Percentiles rank a stretch among this genome's conserved stretches.
These are phyloP conservation scores for Takifugu bimaculatus DNA, from an alignment of 2,113 vertebrate genomes.

Conservation along the genomic window DNA sequence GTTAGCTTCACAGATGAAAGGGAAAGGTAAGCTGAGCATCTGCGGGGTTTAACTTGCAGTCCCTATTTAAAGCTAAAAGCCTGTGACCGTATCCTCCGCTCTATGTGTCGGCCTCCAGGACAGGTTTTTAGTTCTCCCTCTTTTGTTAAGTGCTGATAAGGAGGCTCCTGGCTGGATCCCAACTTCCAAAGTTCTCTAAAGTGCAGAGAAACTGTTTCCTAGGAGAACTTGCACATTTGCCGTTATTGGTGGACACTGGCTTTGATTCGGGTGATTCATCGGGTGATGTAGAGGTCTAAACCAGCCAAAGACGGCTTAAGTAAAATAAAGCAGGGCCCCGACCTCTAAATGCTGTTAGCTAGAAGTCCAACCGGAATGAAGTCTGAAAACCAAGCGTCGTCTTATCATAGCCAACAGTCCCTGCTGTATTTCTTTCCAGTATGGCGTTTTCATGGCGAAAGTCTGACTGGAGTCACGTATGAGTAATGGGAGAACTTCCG, in stretches of 20 bases:
- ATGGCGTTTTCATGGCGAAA: slow-evolving; percentile 4
- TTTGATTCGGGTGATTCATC: slow-evolving; percentile 43
- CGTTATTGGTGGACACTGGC: slow-evolving; percentile 34
- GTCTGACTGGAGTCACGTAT: slow-evolving; percentile 2
- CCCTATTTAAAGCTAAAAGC: slow-evolving; percentile 26
- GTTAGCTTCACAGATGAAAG: slow-evolving; percentile 11
- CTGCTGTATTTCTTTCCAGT: slow-evolving; percentile 21
- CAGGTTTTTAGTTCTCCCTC: slow-evolving; percentile 43
- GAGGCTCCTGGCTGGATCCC: slow-evolving; percentile 44
- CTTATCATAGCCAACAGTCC: slow-evolving; percentile 4
- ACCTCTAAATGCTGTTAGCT: slow-evolving; percentile 8
- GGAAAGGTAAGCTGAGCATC: slow-evolving; percentile 6
- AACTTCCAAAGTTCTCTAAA: slow-evolving; percentile 46
- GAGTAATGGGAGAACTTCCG: slow-evolving; percentile 33
- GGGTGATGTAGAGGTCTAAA: slow-evolving; percentile 15
- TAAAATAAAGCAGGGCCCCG: not conserved
- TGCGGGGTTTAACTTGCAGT: slow-evolving; percentile 25
- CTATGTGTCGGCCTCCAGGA: slow-evolving; percentile 47
- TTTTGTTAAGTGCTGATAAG: slow-evolving; percentile 65
- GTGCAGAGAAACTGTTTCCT: slow-evolving; percentile 43
- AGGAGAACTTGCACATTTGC: slow-evolving; percentile 32
- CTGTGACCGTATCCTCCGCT: slow-evolving; percentile 16
- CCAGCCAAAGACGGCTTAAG: slow-evolving; percentile 9
- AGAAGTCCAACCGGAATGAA: slow-evolving; percentile 16
- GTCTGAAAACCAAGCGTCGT: not conserved